These are phyloP conservation scores for Atherinomorus stipes DNA, from an alignment of 2,113 vertebrate genomes.

Conservation along the genomic window DNA sequence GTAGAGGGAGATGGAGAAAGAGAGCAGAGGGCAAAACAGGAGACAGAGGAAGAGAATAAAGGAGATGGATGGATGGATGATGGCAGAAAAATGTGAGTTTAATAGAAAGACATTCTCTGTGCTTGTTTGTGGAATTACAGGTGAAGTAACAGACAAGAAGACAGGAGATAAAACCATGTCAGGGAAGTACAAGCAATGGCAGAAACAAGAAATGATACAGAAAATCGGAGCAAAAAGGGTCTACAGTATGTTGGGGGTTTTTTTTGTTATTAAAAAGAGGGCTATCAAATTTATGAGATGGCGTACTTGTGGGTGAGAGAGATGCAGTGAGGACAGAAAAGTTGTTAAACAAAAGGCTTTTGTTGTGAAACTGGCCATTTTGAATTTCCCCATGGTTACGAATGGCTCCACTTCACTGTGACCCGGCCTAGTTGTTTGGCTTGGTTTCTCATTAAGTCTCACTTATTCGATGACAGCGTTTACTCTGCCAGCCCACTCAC, in stretches of 20 bases:
- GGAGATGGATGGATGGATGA: not conserved
- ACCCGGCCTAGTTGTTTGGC: slow-evolving; percentile 54
- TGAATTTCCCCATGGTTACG: slow-evolving; percentile 55
- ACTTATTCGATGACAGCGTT: slow-evolving; percentile 21
- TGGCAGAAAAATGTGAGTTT: not conserved
- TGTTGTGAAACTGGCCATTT: slow-evolving; percentile 60
- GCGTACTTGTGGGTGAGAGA: not conserved
- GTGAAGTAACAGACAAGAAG: slow-evolving; percentile 15
- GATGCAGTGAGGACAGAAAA: slow-evolving; percentile 2
- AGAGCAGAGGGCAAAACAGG: slow-evolving; percentile 29
- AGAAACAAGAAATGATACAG: not conserved
- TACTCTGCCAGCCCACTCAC: slow-evolving; percentile 24
- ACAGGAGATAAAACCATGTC: not conserved
- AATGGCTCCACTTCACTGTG: slow-evolving; percentile 51
- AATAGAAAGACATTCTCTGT: not conserved
- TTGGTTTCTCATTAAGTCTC: slow-evolving; percentile 52
- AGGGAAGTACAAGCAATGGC: not conserved
- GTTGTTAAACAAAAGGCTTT: slow-evolving; percentile 60
- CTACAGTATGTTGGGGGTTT: too few relatives aligned
- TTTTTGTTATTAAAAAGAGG: too few relatives aligned
- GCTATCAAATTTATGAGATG: not conserved
- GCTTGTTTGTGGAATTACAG: not conserved
- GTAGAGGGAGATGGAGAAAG: not conserved
- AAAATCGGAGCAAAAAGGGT: not conserved
- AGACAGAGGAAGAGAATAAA: slow-evolving; percentile 11